Evolutionary conservation across 1,140 invertebrate species (phyloP), one percentile per base, ranked within the genome.

Genomic region (Drosophila kohkoa): DNA sequence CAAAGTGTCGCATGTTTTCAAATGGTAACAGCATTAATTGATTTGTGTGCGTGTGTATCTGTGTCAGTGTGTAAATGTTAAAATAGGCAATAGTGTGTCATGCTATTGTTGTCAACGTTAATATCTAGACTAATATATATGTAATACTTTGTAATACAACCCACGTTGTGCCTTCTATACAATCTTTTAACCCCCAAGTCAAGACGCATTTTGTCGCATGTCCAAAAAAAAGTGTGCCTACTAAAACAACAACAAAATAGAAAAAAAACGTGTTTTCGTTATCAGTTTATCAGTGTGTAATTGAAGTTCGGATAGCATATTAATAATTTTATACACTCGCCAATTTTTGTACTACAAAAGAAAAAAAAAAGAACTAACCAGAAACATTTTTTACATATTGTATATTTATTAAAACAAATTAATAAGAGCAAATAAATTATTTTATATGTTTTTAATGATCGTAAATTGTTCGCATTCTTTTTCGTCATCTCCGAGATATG

Each of bases 321-420:
- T 65, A 66, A 72, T 38, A 38, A 38, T 38, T 38, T 32, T 38
- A 25, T 38, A 38, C 35, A 38, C 35, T 75, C 5, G 57, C 11
- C 54, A 71, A 64, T 45, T 64, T 55, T 71, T 71, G 41, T 71
- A 62, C 45, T 55, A 38, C 11, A 4, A 45, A n/a, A 13, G 11
- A 45, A 45, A 11, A 45, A 46, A 45, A 15, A 15, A 13, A 46
- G 74, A 77, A 86, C 82, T 86, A 86, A 86, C 79, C 70, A 54
- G 78, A 73, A 79, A 69, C 2, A 2, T 55, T 77, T 86, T 78
- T 69, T 89, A 85, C 65, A 89, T 81, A 88, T 88, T 88, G 81
- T 88, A 81, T 88, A 88, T 88, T 88, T 88, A 88, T 88, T 88
- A 88, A 90, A 90, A 90, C 81, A 79, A 89, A 89, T 90, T 90